Conservation (phyloP, 1,140 invertebrate species). For the Drosophila parabipectinata region DNA sequence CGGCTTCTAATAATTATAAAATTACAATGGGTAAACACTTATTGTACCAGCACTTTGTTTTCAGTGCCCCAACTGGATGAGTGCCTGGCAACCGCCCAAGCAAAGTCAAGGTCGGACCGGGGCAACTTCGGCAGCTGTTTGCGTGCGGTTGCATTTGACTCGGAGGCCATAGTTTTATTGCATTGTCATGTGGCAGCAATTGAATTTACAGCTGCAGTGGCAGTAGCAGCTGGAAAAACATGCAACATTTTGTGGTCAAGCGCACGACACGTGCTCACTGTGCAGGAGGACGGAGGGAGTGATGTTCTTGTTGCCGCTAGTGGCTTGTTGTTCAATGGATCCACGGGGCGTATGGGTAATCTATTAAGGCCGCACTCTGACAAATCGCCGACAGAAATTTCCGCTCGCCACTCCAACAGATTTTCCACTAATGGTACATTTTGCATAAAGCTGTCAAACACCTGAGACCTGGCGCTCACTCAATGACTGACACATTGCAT, state of each 20-base stretch:
- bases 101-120: conserved; percentile 70
- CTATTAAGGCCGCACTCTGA: conserved; percentile 21
- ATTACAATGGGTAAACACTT: neutral
- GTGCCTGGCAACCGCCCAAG: conserved; percentile 32
- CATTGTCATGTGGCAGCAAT: conserved; percentile 75
- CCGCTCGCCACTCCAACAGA: conserved; percentile 34
- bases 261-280: conserved; percentile 55
- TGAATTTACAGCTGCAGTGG: conserved; percentile 63
- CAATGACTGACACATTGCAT: conserved; percentile 36
- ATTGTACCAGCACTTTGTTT: neutral
- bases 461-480: conserved; percentile 25
- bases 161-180: conserved; percentile 66
- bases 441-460: conserved; percentile 50
- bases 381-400: conserved; percentile 60
- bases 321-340: conserved; percentile 4
- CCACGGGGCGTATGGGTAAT: conserved; percentile 34
- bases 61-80: conserved; percentile 1
- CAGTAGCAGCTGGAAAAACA: conserved; percentile 43
- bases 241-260: conserved; percentile 74
- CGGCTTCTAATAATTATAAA: neutral
- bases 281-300: neutral
- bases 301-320: conserved; percentile 22
- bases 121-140: conserved; percentile 58
- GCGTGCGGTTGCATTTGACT: conserved; percentile 66
- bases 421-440: conserved; percentile 44